Evolutionary conservation across 2,888 invertebrate species (phyloP).

Genomic region (Euproctis similis): DNA sequence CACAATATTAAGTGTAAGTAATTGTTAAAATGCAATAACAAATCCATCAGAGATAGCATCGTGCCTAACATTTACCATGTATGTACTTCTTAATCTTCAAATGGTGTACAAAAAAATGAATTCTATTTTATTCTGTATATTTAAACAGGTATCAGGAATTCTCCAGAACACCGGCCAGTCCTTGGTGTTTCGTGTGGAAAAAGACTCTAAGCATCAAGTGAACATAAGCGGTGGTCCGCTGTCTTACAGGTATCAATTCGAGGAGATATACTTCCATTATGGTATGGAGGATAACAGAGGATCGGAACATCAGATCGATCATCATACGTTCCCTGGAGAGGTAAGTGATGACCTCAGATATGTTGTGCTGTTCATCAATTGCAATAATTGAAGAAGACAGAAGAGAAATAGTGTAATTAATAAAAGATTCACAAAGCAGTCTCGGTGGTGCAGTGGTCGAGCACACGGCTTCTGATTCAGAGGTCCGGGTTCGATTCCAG

Average conservation of each 20-base stretch:
- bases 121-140: conserved; percentile 1
- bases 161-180: conserved; percentile 96
- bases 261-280: conserved; percentile 97
- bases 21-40: too few species aligned
- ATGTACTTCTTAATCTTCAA: background rate
- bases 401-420: too few species aligned
- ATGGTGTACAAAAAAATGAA: background rate
- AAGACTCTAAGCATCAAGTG: conserved; percentile 91
- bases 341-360: too few species aligned
- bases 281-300: conserved; percentile 92
- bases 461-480: too few species aligned
- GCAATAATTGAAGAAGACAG: too few species aligned
- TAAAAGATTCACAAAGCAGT: too few species aligned
- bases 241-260: conserved; percentile 95
- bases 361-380: too few species aligned
- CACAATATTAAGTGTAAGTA: too few species aligned
- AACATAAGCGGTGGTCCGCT: conserved; percentile 98
- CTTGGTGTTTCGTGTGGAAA: conserved; percentile 92
- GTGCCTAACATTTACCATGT: too few species aligned
- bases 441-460: too few species aligned
- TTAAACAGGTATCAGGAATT: conserved; percentile 87
- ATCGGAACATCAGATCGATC: conserved; percentile 96
- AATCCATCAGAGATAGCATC: too few species aligned
- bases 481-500: too few species aligned
- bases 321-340: conserved; percentile 97